Conservation (phyloP, 2,888 invertebrate species). For the Oithona nana region DNA sequence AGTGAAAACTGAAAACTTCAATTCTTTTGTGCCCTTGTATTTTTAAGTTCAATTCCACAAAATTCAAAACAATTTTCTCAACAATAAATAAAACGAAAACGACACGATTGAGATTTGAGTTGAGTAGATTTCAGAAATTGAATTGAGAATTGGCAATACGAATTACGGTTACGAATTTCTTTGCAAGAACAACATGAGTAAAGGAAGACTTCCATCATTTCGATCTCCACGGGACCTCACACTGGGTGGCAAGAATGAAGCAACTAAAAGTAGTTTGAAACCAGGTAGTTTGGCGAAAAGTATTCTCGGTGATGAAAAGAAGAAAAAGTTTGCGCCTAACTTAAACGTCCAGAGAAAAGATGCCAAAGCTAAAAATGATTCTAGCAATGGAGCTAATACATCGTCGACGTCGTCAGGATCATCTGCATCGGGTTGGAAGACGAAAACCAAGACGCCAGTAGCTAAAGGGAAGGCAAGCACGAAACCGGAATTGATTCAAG, state of each 20-base stretch:
- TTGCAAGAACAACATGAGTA: background rate
- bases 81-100: too few relatives aligned
- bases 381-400: background rate
- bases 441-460: background rate
- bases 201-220: slow-evolving; percentile 10
- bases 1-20: too few relatives aligned
- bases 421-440: background rate
- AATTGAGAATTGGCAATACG: background rate
- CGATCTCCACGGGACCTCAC: slow-evolving; percentile 3
- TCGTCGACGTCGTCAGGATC: background rate
- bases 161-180: background rate
- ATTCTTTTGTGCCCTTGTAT: too few relatives aligned
- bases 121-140: too few relatives aligned
- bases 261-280: background rate
- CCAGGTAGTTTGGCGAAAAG: background rate
- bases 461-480: background rate
- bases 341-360: slow-evolving; percentile 11
- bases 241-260: background rate
- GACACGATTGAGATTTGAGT: too few relatives aligned
- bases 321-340: slow-evolving; percentile 13
- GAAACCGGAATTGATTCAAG: slow-evolving; percentile 9
- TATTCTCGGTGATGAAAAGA: background rate
- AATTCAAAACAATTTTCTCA: too few relatives aligned
- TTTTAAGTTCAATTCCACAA: too few relatives aligned
- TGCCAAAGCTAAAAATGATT: background rate